Evolutionary conservation across 1,140 invertebrate species (phyloP).

Genomic region (Diabrotica undecimpunctata): DNA sequence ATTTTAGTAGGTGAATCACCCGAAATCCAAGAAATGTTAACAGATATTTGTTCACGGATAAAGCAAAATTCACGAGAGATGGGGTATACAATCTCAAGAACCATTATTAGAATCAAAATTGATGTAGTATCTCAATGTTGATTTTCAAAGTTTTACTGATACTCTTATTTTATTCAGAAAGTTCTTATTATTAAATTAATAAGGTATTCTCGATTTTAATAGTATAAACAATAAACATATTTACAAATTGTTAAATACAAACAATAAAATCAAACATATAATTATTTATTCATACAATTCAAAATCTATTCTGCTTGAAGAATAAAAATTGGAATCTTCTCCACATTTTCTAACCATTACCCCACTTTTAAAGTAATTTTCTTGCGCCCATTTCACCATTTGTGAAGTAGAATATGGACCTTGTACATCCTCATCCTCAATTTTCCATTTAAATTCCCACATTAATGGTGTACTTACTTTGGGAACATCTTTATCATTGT

Average conservation of each 20-base stretch:
- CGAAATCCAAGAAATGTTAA: too few species aligned
- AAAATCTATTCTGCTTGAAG: conserved; percentile 88
- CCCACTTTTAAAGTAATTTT: conserved; percentile 82
- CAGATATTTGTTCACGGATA: too few species aligned
- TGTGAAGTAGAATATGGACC: conserved; percentile 81
- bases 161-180: too few species aligned
- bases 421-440: conserved; percentile 72
- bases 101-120: too few species aligned
- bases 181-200: too few species aligned
- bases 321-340: conserved; percentile 72
- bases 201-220: too few species aligned
- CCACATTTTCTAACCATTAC: conserved; percentile 81
- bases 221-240: neutral
- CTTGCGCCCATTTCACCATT: conserved; percentile 84
- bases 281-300: conserved; percentile 64
- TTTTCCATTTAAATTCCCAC: conserved; percentile 91
- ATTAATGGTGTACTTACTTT: conserved; percentile 53
- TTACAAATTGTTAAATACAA: neutral
- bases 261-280: neutral
- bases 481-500: conserved; percentile 10
- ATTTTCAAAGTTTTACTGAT: too few species aligned
- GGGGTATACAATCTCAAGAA: too few species aligned
- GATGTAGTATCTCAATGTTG: too few species aligned
- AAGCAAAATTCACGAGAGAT: too few species aligned
- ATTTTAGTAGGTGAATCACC: too few species aligned